Conservation (phyloP, 2,888 invertebrate species). For the Lagria hirta region DNA sequence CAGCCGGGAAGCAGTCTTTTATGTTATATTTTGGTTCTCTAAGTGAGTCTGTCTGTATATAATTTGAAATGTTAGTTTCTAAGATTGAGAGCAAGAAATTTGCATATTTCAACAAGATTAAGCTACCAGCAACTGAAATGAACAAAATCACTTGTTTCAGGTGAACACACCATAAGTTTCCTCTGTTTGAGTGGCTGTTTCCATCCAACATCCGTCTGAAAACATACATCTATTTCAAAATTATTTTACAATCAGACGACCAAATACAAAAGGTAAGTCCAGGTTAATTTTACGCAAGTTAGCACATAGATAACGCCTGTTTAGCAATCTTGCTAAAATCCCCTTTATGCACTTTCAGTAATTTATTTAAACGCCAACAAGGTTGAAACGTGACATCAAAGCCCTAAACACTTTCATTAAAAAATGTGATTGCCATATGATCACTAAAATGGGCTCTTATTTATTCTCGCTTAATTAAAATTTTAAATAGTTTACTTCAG, state of each 20-base stretch:
- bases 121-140: too few relatives aligned
- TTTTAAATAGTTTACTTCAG: not conserved
- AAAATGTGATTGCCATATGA: too few relatives aligned
- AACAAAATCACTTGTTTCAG: conserved; percentile 14
- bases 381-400: too few relatives aligned
- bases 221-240: conserved; percentile 21
- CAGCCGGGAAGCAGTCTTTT: too few relatives aligned
- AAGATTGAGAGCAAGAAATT: too few relatives aligned
- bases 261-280: conserved; percentile 26
- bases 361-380: too few relatives aligned
- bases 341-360: too few relatives aligned
- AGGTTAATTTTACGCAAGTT: conserved; percentile 23
- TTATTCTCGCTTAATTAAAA: conserved; percentile 5
- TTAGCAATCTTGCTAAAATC: conserved; percentile 19
- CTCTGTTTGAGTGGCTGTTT: conserved; percentile 9
- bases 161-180: conserved; percentile 15
- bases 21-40: too few relatives aligned
- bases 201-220: conserved; percentile 10
- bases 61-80: too few relatives aligned
- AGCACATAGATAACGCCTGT: conserved; percentile 12
- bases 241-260: conserved; percentile 23
- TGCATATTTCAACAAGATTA: too few relatives aligned
- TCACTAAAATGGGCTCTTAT: conserved; percentile 3
- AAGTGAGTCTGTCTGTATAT: too few relatives aligned
- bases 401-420: too few relatives aligned